Percentiles rank a stretch among this genome's conserved stretches.
Evolutionary conservation across 2,113 vertebrate species (phyloP).

Genomic region (Rhodinocichla rosea): DNA sequence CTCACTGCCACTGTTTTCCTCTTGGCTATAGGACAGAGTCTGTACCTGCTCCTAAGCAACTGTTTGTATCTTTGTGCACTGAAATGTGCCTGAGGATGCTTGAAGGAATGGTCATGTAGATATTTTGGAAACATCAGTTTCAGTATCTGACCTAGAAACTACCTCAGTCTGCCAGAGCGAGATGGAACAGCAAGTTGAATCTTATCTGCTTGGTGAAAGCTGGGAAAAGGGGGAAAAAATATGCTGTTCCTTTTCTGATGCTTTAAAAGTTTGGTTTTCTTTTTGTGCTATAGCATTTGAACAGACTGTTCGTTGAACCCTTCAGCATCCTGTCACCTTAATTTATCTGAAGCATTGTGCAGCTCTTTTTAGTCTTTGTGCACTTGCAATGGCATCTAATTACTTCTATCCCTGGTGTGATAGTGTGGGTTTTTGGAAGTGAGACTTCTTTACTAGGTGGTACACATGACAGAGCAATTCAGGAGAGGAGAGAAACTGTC

Average conservation of each 20-base stretch:
- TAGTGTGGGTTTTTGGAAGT: background rate
- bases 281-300: background rate
- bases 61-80: background rate
- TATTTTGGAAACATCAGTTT: background rate
- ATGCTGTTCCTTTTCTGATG: background rate
- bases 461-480: rapidly evolving
- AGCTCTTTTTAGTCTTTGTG: background rate
- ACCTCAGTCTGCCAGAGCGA: background rate
- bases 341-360: background rate
- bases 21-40: background rate
- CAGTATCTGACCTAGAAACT: background rate
- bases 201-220: background rate
- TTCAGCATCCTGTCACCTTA: background rate
- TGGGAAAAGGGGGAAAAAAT: background rate
- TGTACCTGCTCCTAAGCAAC: background rate
- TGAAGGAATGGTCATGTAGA: background rate
- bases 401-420: background rate
- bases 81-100: background rate
- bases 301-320: background rate
- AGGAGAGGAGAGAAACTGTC: background rate
- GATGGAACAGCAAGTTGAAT: background rate
- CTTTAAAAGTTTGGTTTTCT: background rate
- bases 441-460: background rate
- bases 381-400: background rate
- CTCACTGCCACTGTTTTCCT: background rate